Evolutionary conservation across 1,140 invertebrate genomes (phyloP).

Genomic region (Macrobrachium rosenbergii): DNA sequence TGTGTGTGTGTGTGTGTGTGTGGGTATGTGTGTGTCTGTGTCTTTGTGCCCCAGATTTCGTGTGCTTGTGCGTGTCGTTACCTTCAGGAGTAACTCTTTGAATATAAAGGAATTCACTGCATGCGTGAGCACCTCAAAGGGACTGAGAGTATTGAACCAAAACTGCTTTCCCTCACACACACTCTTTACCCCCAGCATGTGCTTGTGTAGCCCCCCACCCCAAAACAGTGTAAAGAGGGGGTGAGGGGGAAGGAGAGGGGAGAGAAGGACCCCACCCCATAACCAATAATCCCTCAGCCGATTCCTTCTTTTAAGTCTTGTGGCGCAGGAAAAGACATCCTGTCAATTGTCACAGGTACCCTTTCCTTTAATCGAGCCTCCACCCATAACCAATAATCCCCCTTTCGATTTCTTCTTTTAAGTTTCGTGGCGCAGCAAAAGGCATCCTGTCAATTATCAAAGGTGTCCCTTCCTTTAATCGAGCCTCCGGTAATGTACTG

Average conservation of each 20-base stretch:
- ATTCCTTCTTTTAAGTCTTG: slow-evolving; percentile 13
- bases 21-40: slow-evolving; percentile 25
- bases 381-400: slow-evolving; percentile 12
- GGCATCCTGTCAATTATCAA: too few relatives aligned
- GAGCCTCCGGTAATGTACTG: too few relatives aligned
- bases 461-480: too few relatives aligned
- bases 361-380: slow-evolving; percentile 50
- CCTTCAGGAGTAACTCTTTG: slow-evolving; percentile 42
- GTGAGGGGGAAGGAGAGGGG: too few relatives aligned
- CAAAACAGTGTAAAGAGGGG: too few relatives aligned
- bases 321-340: too few relatives aligned
- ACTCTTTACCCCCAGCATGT: neutral
- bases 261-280: too few relatives aligned
- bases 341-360: neutral
- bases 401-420: too few relatives aligned
- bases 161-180: neutral
- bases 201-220: neutral
- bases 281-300: too few relatives aligned
- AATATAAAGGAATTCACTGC: slow-evolving; percentile 57
- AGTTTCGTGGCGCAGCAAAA: too few relatives aligned
- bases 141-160: slow-evolving; percentile 15
- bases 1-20: slow-evolving; percentile 23
- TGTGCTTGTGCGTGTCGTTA: slow-evolving; percentile 38
- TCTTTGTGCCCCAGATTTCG: slow-evolving; percentile 30
- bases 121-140: slow-evolving; percentile 56